Conservation (phyloP, 2,888 invertebrate species). For the Microdon myrmicae region DNA sequence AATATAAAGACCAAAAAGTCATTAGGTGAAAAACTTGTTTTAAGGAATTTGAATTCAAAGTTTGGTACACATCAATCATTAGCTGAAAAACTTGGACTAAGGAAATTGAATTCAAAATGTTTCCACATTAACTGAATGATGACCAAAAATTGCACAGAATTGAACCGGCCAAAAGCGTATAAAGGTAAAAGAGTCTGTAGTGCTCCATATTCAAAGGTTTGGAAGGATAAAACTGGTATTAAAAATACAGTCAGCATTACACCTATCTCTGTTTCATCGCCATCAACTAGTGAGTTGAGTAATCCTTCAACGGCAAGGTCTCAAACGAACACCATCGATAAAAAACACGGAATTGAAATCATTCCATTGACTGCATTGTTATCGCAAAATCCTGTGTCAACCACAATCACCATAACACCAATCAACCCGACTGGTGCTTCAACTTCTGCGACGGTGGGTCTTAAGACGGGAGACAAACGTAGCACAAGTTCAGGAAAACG, state of each 20-base stretch:
- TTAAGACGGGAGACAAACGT: slow-evolving; percentile 66
- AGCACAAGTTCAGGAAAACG: slow-evolving; percentile 61
- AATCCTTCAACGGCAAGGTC: slow-evolving; percentile 57
- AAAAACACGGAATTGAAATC: slow-evolving; percentile 84
- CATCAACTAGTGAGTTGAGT: slow-evolving; percentile 29
- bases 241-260: slow-evolving; percentile 65
- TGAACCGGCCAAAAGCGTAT: no score
- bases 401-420: slow-evolving; percentile 88
- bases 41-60: no score
- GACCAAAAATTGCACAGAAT: no score
- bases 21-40: no score
- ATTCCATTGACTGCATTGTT: slow-evolving; percentile 76
- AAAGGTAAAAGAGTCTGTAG: no score
- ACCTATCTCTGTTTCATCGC: slow-evolving; percentile 56
- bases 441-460: slow-evolving; percentile 6
- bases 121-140: no score
- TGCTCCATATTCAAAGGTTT: slow-evolving; percentile 65
- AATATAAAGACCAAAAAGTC: no score
- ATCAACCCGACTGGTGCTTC: slow-evolving; percentile 65
- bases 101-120: no score
- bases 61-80: no score
- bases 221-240: slow-evolving; percentile 64
- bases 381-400: slow-evolving; percentile 70
- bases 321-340: slow-evolving; percentile 69
- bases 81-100: no score